Base-by-base conservation (phyloP, 1,140 invertebrate genomes). In the Ceratosolen solmsi region DNA sequence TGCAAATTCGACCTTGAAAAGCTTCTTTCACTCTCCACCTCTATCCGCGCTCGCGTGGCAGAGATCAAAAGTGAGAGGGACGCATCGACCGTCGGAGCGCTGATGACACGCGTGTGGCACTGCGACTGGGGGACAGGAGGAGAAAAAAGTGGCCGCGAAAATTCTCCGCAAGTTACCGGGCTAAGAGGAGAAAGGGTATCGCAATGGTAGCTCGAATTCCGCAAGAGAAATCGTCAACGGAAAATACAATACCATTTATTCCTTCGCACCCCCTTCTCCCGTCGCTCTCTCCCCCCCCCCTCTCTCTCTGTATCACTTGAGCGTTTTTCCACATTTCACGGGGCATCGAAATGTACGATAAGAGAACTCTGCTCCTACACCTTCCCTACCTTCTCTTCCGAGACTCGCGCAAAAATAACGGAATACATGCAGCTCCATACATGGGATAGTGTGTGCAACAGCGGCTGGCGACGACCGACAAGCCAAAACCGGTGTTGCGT, bases 1-100 rank as follows among this genome's bases (percentile, higher is more conserved):
- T 79, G 68, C 77, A 83, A 83, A 84, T 79, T 79, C 60, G 80
- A 36, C 84, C 84, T 86, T 83, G 84, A 85, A 83, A 83, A 58
- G 54, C 49, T 60, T 73, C 82, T 80, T 70, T 83, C 73, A 74
- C 79, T 82, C 68, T 51, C 56, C 33, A n/a, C 65, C 17, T 17
- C 4, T 30, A 7, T 38, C 63, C 9, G 3, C n/a, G 38, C 17
- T 30, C 70, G 38, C 73, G 65, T 54, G 65, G 49, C 46, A 20
- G 30, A 41, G 77, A 71, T 79, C 46, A 79, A 79, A 78, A 78
- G 76, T 78, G 63, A 78, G 76, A 78, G 76, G 76, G 36, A 58
- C n/a, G 36, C 38, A 27, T 41, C 46, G 1, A 33, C 2, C 33
- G 36, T 0, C 51, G 51, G 33, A 2, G 17, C 63, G 33, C 33